Evolutionary conservation across 1,140 invertebrate genomes (phyloP).

Genomic region (Eumeta japonica): DNA sequence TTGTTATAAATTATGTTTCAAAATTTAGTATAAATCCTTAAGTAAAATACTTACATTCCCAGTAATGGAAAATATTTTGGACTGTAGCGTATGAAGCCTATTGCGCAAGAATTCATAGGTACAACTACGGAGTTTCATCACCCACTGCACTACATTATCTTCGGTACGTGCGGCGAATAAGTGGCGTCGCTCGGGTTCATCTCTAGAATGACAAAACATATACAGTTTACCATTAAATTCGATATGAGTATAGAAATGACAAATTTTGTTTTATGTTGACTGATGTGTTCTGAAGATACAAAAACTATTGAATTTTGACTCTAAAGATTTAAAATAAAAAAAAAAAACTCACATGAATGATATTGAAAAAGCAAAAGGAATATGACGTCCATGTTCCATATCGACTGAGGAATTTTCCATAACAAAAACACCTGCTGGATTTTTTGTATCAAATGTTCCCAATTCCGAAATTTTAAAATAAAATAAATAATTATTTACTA

Average conservation of each 20-base stretch:
- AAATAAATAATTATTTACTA: conserved; percentile 69
- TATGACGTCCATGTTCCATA: conserved; percentile 60
- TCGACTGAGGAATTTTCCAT: conserved; percentile 68
- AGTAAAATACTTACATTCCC: conserved; percentile 58
- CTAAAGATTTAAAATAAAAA: conserved; percentile 6
- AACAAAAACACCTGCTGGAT: conserved; percentile 67
- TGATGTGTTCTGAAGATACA: background rate
- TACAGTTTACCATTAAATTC: background rate
- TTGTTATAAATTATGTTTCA: too few species aligned
- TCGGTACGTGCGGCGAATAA: conserved; percentile 65
- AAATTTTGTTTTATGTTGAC: too few species aligned
- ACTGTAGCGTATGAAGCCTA: conserved; percentile 59
- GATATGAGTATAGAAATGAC: background rate
- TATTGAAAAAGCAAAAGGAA: conserved; percentile 69
- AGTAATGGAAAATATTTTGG: conserved; percentile 60
- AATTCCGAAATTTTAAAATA: conserved; percentile 71
- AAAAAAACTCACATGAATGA: conserved; percentile 54
- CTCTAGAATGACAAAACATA: conserved; percentile 36
- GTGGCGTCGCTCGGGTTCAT: conserved; percentile 67
- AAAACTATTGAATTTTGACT: conserved; percentile 5
- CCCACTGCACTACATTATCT: conserved; percentile 63
- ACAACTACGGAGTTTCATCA: conserved; percentile 59
- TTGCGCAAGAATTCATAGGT: conserved; percentile 65
- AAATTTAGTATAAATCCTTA: too few species aligned
- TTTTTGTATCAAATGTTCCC: conserved; percentile 63